phyloP scores from a whole-genome alignment of 2,113 vertebrate genomes.

The Emydura subglobosa region DNA sequence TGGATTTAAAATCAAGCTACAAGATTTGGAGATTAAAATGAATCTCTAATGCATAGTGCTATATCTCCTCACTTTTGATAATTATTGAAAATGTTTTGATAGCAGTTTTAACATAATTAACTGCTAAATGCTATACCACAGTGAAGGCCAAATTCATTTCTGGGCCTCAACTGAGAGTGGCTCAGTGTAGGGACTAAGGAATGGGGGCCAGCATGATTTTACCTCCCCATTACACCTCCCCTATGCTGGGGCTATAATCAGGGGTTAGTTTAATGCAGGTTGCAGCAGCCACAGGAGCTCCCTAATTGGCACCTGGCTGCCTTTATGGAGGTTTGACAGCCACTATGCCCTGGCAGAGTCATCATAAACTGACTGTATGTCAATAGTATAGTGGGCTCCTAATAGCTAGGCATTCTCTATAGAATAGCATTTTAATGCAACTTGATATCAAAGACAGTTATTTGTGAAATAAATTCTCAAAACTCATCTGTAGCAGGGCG shows the following conservation, averaged over 20 bases:
- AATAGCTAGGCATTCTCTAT: background rate
- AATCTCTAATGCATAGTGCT: background rate
- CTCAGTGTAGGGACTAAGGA: background rate
- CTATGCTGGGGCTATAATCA: background rate
- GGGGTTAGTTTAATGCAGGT: background rate
- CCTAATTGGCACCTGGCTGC: background rate
- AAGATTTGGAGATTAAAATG: background rate
- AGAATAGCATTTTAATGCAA: background rate
- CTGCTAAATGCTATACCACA: background rate
- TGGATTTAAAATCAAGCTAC: background rate
- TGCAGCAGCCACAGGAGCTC: background rate
- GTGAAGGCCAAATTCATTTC: background rate
- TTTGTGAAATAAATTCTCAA: slow-evolving; percentile 11
- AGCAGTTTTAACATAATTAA: background rate
- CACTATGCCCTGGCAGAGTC: background rate
- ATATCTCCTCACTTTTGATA: background rate
- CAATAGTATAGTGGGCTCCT: background rate
- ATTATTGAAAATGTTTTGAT: background rate
- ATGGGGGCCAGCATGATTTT: background rate
- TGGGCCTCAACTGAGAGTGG: background rate
- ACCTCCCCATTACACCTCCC: background rate
- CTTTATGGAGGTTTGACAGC: background rate
- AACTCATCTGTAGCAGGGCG: background rate
- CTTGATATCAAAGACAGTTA: background rate
- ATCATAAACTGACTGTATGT: background rate